Base-by-base conservation (phyloP, 2,113 vertebrate species). In the Raja brachyura region DNA sequence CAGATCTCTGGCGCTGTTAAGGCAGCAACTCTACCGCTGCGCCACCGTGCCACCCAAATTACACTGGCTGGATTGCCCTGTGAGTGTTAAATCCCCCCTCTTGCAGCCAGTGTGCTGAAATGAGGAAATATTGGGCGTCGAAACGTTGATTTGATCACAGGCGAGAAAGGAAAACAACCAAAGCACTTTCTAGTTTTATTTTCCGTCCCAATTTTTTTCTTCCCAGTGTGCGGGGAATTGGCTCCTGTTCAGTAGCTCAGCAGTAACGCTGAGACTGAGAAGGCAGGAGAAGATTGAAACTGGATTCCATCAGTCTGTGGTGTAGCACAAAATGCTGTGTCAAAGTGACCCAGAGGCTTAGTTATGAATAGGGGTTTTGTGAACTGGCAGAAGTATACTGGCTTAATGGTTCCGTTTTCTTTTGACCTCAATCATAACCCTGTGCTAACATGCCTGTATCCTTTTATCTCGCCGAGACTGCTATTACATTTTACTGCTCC, bases 371-470 rank as follows among this genome's bases (percentile, higher is more conserved):
- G 63, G 54, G 56, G 48, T 59, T 85, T 85, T 59, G 81, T 85
- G 54, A 85, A 85, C 48, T 28, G 81, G 54, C 48, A 85, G 81
- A 88, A 61, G 13, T 88, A n/a, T 63, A 88, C 31, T 88, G 83
- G 59, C 83, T 88, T 88, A 88, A 88, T 63, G 83, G 59, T 63
- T 63, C 83, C 31, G n/a, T 66, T 66, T 88, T 88, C 59, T 63
- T 48, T 88, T 88, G 83, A 61, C n/a, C 28, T 63, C 4, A 31
- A 6, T 9, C 59, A 63, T 88, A 88, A 66, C 59, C 59, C 54
- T 14, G n/a, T 66, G 28, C 13, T 88, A 63, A 33, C 59, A 31
- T 33, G 25, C 18, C 83, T 88, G 10, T 59, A 86, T 25, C 22
- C 59, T 10, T 4, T 86, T n/a, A 61, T 13, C 31, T 14, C 0